Evolutionary conservation across 2,113 vertebrate genomes (phyloP), one percentile per base, ranked within the genome.

Genomic region (Nansenia antarctica): DNA sequence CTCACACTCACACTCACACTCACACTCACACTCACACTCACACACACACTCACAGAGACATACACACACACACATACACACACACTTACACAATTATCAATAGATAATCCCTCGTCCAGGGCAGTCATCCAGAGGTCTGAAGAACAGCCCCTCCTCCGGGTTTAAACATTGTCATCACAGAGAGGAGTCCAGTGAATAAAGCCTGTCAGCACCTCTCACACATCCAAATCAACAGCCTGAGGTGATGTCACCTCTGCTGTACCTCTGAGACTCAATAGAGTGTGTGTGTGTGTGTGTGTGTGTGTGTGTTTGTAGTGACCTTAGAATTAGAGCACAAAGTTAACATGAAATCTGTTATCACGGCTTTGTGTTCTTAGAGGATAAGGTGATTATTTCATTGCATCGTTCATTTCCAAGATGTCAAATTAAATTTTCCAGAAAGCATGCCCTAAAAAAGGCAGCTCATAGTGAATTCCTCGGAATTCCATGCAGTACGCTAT

Each of bases 71-170:
- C 49, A 22, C 59, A 72, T 32, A 61, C 31, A 31, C 35, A 58
- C 70, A 73, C 77, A 73, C 73, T 74, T 85, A 69, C 88, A 87
- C 59, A 82, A 55, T 86, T 86, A 77, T 87, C 79, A 82, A 29
- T n/a, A 54, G 57, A 77, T 70, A 86, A 81, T 78, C 66, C 30
- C 24, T 60, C n/a, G 14, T 32, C 3, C n/a, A n/a, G 30, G 57
- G 57, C 57, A 59, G 57, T 2, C 15, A 3, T n/a, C 58, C 58
- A 34, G 30, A 59, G 31, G 22, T 2, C 24, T 55, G 22, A 22
- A 14, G 22, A 22, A 55, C 24, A 11, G 9, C 26, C 12, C 22
- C 53, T 27, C 24, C 53, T 55, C 24, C 12, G 24, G 1, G 12
- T 27, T 22, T 3, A 12, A 3, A n/a, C n/a, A 47, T 5, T 18